Base-by-base conservation (phyloP, 2,888 invertebrate genomes). In the Nematopogon swammerdamellus region DNA sequence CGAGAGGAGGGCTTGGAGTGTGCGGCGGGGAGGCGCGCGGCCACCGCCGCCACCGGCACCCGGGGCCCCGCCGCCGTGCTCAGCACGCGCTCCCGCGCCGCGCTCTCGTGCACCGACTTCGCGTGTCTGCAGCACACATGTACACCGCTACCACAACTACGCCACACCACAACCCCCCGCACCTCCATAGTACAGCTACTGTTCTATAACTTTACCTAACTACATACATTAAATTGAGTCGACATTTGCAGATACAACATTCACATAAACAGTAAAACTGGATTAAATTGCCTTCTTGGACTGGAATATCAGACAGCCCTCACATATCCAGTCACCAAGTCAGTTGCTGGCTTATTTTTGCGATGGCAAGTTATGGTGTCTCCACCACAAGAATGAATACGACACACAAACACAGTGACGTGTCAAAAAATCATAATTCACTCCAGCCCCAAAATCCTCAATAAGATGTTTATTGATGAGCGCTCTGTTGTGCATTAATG, bases 81-180 rank as follows among this genome's bases (percentile, higher is more conserved):
- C 48, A 85, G 64, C 4, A 85, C 83, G 50, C 76, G 72, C 55
- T 85, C 84, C 1, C 85, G 67, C 0, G 84, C 83, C 11, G 80
- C 72, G 55, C 72, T 82, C 55, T 85, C 85, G 49, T 80, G 81
- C 1, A 85, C 85, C 56, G 72, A 72, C 61, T 85, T 85, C 1
- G 85, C 76, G 56, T 85, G 85, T 44, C 83, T 83, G 55, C 4
- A 63, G 60, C 52, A 42, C 46, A 45, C 46, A 45, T 11, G 29
- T 18, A 25, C 20, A 4, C 11, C 17, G 20, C 16, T 20, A 14
- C 2, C 11, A 47, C 3, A 19, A 18, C 4, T 5, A 20, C 4
- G 18, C 19, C 20, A 20, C 4, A 6, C 5, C 14, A 45, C 19
- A 45, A 4, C 4, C 10, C 20, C n/a, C n/a, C n/a, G n/a, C n/a